phyloP scores from a whole-genome alignment of 2,797 vertebrate species.

The Pogonophryne albipinna region DNA sequence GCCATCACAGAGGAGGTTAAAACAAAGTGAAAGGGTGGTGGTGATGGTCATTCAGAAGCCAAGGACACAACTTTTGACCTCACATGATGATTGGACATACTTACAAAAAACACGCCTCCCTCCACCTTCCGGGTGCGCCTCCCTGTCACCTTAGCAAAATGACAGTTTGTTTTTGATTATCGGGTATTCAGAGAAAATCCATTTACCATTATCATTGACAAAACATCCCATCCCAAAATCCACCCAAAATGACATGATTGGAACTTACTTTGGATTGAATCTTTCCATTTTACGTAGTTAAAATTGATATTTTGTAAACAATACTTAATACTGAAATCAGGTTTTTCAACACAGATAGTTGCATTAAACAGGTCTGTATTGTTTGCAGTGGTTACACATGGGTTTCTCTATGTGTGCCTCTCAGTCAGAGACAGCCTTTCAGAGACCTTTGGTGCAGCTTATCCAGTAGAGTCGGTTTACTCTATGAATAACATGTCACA shows the following conservation, averaged over 20 bases:
- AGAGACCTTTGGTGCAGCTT: slow-evolving; percentile 49
- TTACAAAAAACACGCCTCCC: slow-evolving; percentile 88
- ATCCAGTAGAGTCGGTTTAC: slow-evolving; percentile 49
- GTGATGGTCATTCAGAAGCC: slow-evolving; percentile 26
- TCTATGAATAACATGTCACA: slow-evolving; percentile 74
- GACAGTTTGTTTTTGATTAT: slow-evolving; percentile 75
- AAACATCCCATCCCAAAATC: not conserved
- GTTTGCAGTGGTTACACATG: not conserved
- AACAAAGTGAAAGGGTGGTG: slow-evolving; percentile 37
- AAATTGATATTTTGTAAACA: too few relatives aligned
- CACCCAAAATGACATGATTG: not conserved
- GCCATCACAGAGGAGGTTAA: slow-evolving; percentile 41
- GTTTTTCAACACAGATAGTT: not conserved
- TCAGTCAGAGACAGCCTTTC: slow-evolving; percentile 6
- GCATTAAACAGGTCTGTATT: too few relatives aligned
- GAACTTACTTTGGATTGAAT: not conserved
- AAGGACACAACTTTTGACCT: slow-evolving; percentile 46
- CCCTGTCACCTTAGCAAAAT: slow-evolving; percentile 84
- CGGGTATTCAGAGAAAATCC: slow-evolving; percentile 11
- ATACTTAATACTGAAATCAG: not conserved
- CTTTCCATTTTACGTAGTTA: not conserved
- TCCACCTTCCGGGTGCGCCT: slow-evolving; percentile 88
- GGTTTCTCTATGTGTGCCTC: not conserved
- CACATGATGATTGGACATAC: slow-evolving; percentile 70
- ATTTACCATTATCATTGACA: slow-evolving; percentile 12